These are phyloP conservation scores for Carlito syrichta DNA, from an alignment of 2,113 vertebrate species.

Conservation along the genomic window DNA sequence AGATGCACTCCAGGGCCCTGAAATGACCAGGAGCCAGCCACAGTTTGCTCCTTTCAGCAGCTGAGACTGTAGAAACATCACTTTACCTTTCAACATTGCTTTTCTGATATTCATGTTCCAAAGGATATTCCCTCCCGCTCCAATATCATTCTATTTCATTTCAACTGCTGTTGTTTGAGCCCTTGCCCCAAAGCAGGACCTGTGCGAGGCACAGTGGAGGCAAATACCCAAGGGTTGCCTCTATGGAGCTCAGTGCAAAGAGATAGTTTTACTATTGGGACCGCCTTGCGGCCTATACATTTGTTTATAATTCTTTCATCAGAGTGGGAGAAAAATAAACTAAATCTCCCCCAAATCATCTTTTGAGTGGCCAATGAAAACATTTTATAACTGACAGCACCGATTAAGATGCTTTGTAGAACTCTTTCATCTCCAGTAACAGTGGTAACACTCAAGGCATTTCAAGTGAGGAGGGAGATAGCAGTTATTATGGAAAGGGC, in stretches of 20 bases:
- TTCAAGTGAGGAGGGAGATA: not conserved
- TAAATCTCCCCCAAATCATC: not conserved
- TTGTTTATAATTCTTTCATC: not conserved
- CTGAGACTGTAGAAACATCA: not conserved
- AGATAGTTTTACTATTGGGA: not conserved
- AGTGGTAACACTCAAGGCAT: not conserved
- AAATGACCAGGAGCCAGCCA: not conserved
- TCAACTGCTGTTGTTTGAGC: not conserved
- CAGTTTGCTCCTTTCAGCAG: not conserved
- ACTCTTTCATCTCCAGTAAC: not conserved
- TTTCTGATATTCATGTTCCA: not conserved
- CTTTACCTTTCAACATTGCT: constrained; percentile 2
- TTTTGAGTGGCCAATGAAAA: not conserved
- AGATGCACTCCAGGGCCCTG: not conserved
- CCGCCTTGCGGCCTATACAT: not conserved
- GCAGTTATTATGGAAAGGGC: not conserved
- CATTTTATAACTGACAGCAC: not conserved
- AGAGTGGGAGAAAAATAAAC: not conserved
- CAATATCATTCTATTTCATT: not conserved
- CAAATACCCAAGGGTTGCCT: not conserved
- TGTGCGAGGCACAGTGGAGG: not conserved
- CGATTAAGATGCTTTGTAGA: not conserved
- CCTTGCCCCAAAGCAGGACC: no score
- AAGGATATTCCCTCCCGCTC: not conserved
- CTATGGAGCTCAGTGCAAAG: not conserved